phyloP scores from a whole-genome alignment of 2,113 vertebrate species.

The Nycticebus coucang region DNA sequence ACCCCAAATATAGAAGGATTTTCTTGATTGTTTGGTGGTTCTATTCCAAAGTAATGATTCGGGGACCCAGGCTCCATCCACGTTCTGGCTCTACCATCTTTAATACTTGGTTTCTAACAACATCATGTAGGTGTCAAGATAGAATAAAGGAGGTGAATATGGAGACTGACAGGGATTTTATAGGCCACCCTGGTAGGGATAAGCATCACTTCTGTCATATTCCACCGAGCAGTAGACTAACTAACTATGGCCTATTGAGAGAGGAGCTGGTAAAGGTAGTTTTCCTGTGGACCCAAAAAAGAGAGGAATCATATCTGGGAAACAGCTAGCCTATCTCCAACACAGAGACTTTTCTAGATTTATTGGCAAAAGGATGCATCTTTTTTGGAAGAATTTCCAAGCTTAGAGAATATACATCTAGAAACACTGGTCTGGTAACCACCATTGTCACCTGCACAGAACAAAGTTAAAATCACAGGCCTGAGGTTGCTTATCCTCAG shows the following conservation, averaged over 20 bases:
- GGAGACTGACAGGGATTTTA: not conserved
- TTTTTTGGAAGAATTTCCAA: not conserved
- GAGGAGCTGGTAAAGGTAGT: not conserved
- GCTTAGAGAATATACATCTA: not conserved
- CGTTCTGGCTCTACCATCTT: not conserved
- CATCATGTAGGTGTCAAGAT: not conserved
- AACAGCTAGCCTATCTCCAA: not conserved
- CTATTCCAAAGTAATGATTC: not conserved
- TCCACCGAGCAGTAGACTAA: not conserved
- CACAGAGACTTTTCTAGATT: not conserved
- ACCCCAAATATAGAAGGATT: not conserved
- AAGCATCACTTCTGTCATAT: not conserved
- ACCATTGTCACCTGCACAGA: not conserved
- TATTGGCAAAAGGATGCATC: not conserved
- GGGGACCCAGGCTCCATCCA: not conserved
- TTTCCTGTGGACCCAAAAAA: not conserved
- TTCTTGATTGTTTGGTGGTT: not conserved
- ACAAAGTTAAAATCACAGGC: not conserved
- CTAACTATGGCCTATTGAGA: not conserved
- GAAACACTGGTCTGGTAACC: accelerated
- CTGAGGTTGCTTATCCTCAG: not conserved
- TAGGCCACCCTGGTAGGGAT: not conserved
- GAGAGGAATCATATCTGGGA: not conserved
- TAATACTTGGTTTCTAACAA: not conserved
- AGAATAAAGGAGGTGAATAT: not conserved